phyloP scores from a whole-genome alignment of 2,113 vertebrate genomes.

The Anolis sagrei region DNA sequence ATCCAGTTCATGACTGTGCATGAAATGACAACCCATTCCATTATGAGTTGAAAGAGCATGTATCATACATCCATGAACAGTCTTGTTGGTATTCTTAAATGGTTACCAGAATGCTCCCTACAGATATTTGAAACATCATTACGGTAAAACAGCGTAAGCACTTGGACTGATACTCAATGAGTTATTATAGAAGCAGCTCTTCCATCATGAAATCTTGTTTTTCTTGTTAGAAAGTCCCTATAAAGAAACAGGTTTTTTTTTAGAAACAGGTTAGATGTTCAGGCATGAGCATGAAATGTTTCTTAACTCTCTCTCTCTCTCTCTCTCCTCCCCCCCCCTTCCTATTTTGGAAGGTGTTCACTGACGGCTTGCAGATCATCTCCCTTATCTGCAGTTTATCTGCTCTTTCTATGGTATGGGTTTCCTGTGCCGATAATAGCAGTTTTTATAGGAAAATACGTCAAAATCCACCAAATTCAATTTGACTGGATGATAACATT shows the following conservation, averaged over 20 bases:
- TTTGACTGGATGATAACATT: not conserved
- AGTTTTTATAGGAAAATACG: not conserved
- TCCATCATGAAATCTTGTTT: conserved; percentile 31
- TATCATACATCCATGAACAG: not conserved
- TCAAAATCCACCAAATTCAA: not conserved
- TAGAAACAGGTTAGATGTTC: too few species aligned
- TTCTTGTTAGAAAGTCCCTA: not conserved
- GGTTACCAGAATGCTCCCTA: not conserved
- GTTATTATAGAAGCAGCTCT: not conserved
- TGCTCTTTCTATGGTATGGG: not conserved
- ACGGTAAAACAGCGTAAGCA: not conserved
- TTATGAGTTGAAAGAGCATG: too few species aligned
- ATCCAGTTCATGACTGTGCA: too few species aligned
- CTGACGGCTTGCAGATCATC: not conserved
- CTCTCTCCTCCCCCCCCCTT: too few species aligned
- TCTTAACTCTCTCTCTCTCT: too few species aligned
- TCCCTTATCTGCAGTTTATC: not conserved
- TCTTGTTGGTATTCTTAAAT: not conserved
- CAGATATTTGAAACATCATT: not conserved
- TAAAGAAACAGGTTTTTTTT: not conserved
- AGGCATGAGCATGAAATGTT: too few species aligned
- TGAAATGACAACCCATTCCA: too few species aligned
- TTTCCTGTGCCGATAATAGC: not conserved
- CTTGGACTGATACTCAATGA: too few species aligned
- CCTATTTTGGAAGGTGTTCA: too few species aligned